Percentiles rank a stretch among this genome's conserved stretches.
Evolutionary conservation across 1,140 invertebrate species (phyloP).

Genomic region (Lasioglossum albipes): DNA sequence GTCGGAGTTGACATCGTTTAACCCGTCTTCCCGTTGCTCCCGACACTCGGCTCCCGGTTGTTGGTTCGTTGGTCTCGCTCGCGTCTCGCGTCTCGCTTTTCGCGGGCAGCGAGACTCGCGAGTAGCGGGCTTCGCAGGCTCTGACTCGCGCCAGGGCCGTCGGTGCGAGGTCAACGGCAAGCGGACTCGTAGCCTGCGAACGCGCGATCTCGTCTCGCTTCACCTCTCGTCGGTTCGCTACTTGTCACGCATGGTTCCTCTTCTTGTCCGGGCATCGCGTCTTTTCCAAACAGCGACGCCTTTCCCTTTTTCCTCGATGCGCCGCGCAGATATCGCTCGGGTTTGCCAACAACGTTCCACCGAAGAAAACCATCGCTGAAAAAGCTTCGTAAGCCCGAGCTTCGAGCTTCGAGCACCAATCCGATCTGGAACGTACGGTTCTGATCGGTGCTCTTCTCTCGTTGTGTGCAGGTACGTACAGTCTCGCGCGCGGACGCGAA

Average conservation of each 20-base stretch:
- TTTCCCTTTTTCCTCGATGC: neutral
- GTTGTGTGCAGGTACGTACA: too few relatives aligned
- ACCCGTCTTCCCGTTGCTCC: slow-evolving; percentile 72
- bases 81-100: too few relatives aligned
- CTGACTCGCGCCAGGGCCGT: slow-evolving; percentile 58
- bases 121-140: slow-evolving; percentile 32
- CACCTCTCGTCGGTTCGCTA: neutral
- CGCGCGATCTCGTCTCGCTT: slow-evolving; percentile 18
- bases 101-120: neutral
- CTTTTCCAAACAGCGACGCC: neutral
- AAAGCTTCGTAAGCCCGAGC: too few relatives aligned
- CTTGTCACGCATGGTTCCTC: neutral
- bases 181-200: slow-evolving; percentile 24
- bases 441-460: too few relatives aligned
- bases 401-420: too few relatives aligned
- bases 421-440: too few relatives aligned
- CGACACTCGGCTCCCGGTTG: slow-evolving; percentile 14
- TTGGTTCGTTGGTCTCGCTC: too few relatives aligned
- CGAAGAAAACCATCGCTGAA: too few relatives aligned
- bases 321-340: too few relatives aligned
- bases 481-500: neutral
- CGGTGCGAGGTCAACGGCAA: slow-evolving; percentile 56
- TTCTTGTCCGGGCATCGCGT: neutral
- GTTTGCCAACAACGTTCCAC: neutral
- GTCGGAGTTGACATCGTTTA: slow-evolving; percentile 76